Evolutionary conservation across 1,140 invertebrate genomes (phyloP), one percentile per base, ranked within the genome.

Genomic region (Drosophila nigromelanica): DNA sequence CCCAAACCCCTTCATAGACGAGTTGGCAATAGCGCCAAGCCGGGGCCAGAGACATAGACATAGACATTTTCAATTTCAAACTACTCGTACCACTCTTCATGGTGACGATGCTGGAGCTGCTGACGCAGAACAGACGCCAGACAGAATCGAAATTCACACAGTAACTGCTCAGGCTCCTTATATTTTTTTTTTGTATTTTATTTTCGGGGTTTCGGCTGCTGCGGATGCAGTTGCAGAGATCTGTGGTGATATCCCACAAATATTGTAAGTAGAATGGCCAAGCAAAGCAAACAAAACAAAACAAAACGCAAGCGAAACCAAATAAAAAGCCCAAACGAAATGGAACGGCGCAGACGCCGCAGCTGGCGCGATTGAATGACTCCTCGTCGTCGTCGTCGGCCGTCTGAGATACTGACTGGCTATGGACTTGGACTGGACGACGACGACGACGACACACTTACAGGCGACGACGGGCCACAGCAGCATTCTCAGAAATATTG

Each of bases 401-500:
- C 76, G 78, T 87, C 83, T 89, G 79, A 86, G 81, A 86, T 87
- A 89, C 83, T 89, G 83, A 78, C 83, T 89, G 78, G 62, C 80
- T 71, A 76, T 73, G 61, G 73, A 78, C 70, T 78, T 52, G 62
- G 56, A 30, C 61, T 37, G 73, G 71, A 68, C 71, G 68, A 85
- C 80, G 73, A 80, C 73, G 74, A 83, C 83, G 63, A 87, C 83
- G 83, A 89, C 85, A 89, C 82, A 86, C 82, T 86, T 86, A 87
- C 83, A 86, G 82, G 83, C 82, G 82, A 87, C 83, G 83, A 89
- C 83, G 80, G 74, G 74, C 73, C 70, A 83, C 80, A 85, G 80
- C 80, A 91, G 82, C 86, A 91, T 91, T 91, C 90, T 87, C 79
- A 90, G 90, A 91, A 91, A 91, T 91, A 91, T 91, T 91, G 90